Evolutionary conservation across 2,113 vertebrate species (phyloP).

Genomic region (Rhabdomys dilectus): DNA sequence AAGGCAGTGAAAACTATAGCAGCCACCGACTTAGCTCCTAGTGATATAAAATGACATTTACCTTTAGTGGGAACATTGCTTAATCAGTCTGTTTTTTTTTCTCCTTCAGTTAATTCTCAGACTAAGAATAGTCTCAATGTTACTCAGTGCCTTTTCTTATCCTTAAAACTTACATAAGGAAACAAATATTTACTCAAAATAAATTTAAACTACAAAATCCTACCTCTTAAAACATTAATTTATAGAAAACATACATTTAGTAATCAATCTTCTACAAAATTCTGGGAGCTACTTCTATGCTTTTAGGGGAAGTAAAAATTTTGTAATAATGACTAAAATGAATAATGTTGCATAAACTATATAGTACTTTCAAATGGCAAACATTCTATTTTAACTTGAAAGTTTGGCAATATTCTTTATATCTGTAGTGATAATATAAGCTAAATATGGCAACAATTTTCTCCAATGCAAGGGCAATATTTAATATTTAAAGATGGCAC

Average conservation of each 20-base stretch:
- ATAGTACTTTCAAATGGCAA: conserved; percentile 19
- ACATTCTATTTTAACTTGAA: background rate
- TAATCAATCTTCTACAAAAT: background rate
- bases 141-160: background rate
- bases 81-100: background rate
- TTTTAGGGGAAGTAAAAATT: background rate
- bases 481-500: background rate
- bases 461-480: background rate
- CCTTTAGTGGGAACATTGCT: background rate
- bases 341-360: conserved; percentile 26
- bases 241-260: background rate
- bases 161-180: background rate
- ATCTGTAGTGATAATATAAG: background rate
- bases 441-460: background rate
- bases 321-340: background rate
- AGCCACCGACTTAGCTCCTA: background rate
- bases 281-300: background rate
- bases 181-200: background rate
- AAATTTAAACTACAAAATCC: background rate
- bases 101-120: background rate
- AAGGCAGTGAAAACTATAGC: background rate
- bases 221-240: background rate
- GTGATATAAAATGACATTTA: background rate
- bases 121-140: background rate
- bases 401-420: background rate